These are phyloP conservation scores for Myrmophylax atrothorax DNA, from an alignment of 2,113 vertebrate genomes.

Conservation along the genomic window DNA sequence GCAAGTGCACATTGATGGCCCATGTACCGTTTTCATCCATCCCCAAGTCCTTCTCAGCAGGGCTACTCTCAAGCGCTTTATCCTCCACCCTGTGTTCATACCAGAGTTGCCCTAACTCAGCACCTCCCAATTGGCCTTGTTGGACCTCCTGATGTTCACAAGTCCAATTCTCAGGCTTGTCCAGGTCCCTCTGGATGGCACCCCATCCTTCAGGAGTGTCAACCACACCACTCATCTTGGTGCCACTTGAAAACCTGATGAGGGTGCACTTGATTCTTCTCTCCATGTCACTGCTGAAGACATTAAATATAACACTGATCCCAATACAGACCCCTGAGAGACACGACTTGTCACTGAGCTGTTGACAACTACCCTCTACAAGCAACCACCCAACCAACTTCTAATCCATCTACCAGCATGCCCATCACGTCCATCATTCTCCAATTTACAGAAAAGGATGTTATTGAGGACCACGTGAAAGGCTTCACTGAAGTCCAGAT, in stretches of 20 bases:
- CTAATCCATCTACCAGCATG: neutral
- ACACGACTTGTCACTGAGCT: neutral
- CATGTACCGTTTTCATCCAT: neutral
- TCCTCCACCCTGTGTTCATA: neutral
- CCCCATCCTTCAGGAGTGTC: neutral
- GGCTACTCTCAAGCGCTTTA: neutral
- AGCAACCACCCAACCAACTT: neutral
- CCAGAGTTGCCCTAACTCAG: neutral
- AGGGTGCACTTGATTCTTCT: accelerated
- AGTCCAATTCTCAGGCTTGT: neutral
- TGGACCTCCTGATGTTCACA: neutral
- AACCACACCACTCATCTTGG: neutral
- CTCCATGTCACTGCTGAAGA: neutral
- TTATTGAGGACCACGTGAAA: neutral
- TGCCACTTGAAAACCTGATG: neutral
- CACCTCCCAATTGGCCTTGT: neutral
- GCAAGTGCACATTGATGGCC: neutral
- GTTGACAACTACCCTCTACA: neutral
- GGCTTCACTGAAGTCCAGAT: neutral
- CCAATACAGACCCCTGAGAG: neutral
- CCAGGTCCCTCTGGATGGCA: neutral
- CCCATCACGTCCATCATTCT: neutral
- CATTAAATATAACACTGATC: neutral
- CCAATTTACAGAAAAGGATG: neutral
- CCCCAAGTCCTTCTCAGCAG: neutral